phyloP scores from a whole-genome alignment of 2,888 invertebrate species.

The Acanthopleura granulata region DNA sequence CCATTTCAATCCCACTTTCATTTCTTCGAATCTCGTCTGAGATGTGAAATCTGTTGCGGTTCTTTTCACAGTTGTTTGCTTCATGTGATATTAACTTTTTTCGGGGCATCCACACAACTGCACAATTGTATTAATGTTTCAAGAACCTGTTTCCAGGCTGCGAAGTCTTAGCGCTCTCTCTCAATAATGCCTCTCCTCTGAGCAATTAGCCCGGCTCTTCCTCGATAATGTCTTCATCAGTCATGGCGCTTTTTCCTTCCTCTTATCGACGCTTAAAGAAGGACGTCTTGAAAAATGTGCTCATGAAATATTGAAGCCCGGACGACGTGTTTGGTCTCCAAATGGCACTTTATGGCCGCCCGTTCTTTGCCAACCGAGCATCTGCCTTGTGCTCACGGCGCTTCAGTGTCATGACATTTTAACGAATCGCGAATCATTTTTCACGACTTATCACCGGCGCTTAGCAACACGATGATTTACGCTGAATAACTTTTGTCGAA shows the following conservation, averaged over 20 bases:
- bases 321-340: background rate
- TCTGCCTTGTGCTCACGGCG: too few species aligned
- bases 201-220: constrained; percentile 7
- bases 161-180: background rate
- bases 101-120: background rate
- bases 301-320: constrained; percentile 11
- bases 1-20: background rate
- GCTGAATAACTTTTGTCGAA: too few species aligned
- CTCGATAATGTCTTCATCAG: constrained; percentile 14
- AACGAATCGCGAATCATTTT: too few species aligned
- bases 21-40: background rate
- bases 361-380: background rate
- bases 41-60: background rate
- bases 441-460: too few species aligned
- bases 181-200: background rate
- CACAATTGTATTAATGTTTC: constrained; percentile 11
- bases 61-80: constrained; percentile 7
- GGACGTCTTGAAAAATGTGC: constrained; percentile 11
- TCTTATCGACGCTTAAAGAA: constrained; percentile 11
- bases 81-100: background rate
- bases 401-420: too few species aligned
- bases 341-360: constrained; percentile 1
- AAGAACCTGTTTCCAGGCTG: background rate
- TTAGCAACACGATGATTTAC: too few species aligned
- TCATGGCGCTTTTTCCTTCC: constrained; percentile 5